Percentiles rank a stretch among this genome's conserved stretches.
Evolutionary conservation across 2,888 invertebrate species (phyloP).

Genomic region (Beris chalybata): DNA sequence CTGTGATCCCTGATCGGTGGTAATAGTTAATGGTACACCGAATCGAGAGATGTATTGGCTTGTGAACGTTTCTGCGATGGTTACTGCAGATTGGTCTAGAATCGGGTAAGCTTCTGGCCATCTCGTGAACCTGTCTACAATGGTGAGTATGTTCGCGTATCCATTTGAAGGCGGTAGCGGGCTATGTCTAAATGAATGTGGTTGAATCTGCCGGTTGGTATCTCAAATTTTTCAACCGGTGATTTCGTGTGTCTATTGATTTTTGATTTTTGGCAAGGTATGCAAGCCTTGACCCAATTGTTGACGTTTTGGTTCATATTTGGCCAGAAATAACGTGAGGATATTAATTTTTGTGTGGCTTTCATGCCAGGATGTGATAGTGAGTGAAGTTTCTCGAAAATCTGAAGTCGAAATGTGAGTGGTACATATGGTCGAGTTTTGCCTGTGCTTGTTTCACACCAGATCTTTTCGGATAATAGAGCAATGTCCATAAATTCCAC

Average conservation of each 20-base stretch:
- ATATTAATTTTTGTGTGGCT: neutral
- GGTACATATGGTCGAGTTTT: neutral
- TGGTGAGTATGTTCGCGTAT: neutral
- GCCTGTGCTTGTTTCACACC: neutral
- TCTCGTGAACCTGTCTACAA: too few relatives aligned
- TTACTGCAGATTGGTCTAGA: slow-evolving; percentile 6
- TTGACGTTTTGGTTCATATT: slow-evolving; percentile 8
- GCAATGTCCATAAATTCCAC: too few relatives aligned
- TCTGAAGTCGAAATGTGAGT: too few relatives aligned
- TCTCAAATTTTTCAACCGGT: neutral
- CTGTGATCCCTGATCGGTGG: slow-evolving; percentile 21
- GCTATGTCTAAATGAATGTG: neutral
- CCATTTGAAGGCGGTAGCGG: slow-evolving; percentile 11
- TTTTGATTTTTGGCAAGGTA: slow-evolving; percentile 6
- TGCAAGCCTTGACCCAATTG: slow-evolving; percentile 12
- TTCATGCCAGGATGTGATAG: slow-evolving; percentile 12
- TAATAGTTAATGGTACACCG: slow-evolving; percentile 21
- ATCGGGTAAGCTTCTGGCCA: neutral
- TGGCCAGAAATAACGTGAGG: slow-evolving; percentile 14
- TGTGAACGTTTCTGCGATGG: neutral
- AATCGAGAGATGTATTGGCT: slow-evolving; percentile 11
- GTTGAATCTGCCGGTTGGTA: neutral
- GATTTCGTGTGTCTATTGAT: neutral
- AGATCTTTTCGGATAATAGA: too few relatives aligned
- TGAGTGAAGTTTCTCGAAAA: neutral